A percentile compares a stretch with the other conserved stretches of the same genome.
phyloP scores from a whole-genome alignment of 1,140 invertebrate species.

The Neodiprion fabricii region DNA sequence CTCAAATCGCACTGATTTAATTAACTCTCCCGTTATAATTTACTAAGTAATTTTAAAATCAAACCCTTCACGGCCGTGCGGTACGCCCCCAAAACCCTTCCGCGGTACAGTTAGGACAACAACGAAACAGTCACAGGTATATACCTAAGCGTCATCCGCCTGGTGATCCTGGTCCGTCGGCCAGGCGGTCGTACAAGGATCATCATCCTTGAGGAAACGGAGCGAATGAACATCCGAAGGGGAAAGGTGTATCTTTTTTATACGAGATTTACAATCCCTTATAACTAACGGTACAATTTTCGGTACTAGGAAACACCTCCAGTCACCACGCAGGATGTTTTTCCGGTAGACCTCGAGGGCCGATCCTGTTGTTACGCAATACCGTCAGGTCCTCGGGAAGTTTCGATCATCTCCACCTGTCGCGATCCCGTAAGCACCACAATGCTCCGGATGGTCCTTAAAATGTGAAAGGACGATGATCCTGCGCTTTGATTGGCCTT shows the following conservation, averaged over 20 bases:
- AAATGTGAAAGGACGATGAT: no score
- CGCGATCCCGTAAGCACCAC: conserved; percentile 3
- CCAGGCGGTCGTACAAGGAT: neutral
- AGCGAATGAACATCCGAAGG: neutral
- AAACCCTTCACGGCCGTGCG: neutral
- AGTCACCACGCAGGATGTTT: neutral
- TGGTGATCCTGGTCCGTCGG: neutral
- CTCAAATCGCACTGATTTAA: neutral
- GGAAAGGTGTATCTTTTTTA: neutral
- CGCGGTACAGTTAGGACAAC: neutral
- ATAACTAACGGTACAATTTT: no score
- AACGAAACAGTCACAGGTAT: neutral
- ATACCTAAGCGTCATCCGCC: neutral
- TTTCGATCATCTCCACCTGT: conserved; percentile 2
- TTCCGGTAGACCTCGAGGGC: neutral
- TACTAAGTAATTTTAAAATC: neutral
- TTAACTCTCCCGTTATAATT: conserved; percentile 8
- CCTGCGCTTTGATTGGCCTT: no score
- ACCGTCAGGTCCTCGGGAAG: conserved; percentile 10
- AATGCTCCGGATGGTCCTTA: no score
- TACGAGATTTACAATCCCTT: neutral
- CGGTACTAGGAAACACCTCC: no score
- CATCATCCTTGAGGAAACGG: neutral
- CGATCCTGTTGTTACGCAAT: conserved; percentile 2
- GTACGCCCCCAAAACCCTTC: neutral